A percentile compares a stretch with the other conserved stretches of the same genome.
phyloP scores from a whole-genome alignment of 30 jellyfish, hydroid and myxozoan genomes.

The Hydractinia symbiolongicarpus region DNA sequence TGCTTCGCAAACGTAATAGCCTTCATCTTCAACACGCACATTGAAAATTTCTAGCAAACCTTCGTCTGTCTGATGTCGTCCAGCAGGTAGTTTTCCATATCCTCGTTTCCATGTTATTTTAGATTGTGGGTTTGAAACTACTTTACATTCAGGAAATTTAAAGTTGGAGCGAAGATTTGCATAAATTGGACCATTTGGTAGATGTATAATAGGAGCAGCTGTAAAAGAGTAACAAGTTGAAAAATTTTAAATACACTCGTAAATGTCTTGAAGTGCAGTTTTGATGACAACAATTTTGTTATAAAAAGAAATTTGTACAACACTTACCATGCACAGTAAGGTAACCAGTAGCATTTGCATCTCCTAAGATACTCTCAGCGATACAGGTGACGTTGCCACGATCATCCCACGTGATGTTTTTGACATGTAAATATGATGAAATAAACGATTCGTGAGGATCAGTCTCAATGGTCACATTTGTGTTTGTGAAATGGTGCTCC shows the following conservation, averaged over 20 bases:
- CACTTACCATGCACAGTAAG: conserved; percentile 24
- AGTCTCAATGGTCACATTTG: neutral
- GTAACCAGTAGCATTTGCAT: neutral
- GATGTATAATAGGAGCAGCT: conserved; percentile 12
- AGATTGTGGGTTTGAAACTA: conserved; percentile 23
- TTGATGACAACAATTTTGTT: neutral
- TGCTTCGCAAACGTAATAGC: conserved; percentile 27
- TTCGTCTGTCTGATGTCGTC: neutral
- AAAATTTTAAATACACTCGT: neutral
- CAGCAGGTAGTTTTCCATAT: conserved; percentile 18
- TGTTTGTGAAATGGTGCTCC: neutral
- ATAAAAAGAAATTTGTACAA: neutral
- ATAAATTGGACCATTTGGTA: neutral
- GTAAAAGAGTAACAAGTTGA: neutral
- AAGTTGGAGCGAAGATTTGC: conserved; percentile 14
- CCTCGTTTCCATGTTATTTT: conserved; percentile 31
- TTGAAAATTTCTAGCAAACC: conserved; percentile 4
- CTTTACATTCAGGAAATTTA: conserved; percentile 29
- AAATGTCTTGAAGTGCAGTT: neutral
- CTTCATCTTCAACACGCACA: conserved; percentile 29
- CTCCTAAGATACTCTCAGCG: conserved; percentile 21
- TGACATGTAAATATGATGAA: neutral
- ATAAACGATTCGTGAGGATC: neutral
- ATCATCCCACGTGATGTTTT: conserved; percentile 20
- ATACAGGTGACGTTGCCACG: conserved; percentile 25